These are phyloP conservation scores for Hystrix cristata DNA, from an alignment of 2,113 vertebrate genomes.

Conservation along the genomic window DNA sequence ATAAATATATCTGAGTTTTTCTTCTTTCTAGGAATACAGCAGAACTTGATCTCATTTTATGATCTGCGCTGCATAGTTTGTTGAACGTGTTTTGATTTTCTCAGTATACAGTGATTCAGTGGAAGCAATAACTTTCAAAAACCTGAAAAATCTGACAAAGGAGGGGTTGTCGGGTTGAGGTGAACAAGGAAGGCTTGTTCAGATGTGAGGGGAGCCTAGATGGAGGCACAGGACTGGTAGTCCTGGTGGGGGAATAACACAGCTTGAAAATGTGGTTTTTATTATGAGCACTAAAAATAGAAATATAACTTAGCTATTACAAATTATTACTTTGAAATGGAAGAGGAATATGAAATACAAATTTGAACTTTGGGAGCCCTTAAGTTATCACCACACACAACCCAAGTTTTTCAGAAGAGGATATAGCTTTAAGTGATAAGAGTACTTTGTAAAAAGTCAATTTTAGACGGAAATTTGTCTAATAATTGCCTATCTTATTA, in stretches of 20 bases:
- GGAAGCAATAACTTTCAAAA: slow-evolving; percentile 10
- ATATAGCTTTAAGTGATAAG: neutral
- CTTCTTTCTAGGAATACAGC: slow-evolving; percentile 21
- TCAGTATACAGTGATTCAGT: neutral
- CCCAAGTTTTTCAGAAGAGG: neutral
- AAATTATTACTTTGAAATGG: neutral
- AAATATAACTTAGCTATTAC: neutral
- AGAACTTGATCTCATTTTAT: neutral
- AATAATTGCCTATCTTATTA: neutral
- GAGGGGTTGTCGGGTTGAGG: neutral
- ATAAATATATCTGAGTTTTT: slow-evolving; percentile 15
- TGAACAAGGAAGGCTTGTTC: neutral
- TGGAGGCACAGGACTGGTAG: neutral
- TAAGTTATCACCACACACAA: neutral
- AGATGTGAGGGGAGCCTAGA: neutral
- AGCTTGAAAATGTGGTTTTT: neutral
- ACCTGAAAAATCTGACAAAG: neutral
- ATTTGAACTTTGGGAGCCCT: slow-evolving; percentile 14
- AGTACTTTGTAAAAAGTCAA: neutral
- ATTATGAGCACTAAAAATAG: neutral
- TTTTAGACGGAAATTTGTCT: neutral
- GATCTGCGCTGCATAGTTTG: neutral
- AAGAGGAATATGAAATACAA: neutral
- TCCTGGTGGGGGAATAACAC: neutral
- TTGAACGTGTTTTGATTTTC: neutral